These are phyloP conservation scores for Leptogaster cylindrica DNA, from an alignment of 2,888 invertebrate species.

Conservation along the genomic window DNA sequence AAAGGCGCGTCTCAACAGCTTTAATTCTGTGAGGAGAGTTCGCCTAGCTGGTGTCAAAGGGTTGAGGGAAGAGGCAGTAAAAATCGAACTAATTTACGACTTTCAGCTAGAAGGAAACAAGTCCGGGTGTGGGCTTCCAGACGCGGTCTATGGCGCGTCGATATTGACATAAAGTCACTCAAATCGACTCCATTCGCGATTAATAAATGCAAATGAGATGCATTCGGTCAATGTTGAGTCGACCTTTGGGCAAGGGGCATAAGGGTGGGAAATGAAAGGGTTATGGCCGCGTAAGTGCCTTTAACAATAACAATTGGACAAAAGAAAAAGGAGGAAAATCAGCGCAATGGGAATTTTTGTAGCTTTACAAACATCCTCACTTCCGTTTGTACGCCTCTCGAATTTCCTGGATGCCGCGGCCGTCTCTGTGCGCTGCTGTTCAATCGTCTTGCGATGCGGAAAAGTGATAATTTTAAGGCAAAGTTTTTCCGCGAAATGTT, in stretches of 20 bases:
- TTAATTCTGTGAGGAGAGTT: no score
- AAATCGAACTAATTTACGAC: constrained; percentile 29
- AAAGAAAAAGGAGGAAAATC: not conserved
- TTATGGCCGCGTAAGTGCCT: no score
- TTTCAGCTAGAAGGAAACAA: constrained; percentile 24
- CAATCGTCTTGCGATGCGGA: no score
- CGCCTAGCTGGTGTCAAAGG: no score
- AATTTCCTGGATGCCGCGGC: no score
- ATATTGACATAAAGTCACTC: not conserved
- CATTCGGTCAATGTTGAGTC: constrained; percentile 33
- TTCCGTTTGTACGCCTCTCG: no score
- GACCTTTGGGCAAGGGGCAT: constrained; percentile 13
- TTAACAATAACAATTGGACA: no score
- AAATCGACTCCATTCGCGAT: not conserved
- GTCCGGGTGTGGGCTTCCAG: constrained; percentile 16
- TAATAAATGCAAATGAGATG: constrained; percentile 35
- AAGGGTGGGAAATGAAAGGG: not conserved
- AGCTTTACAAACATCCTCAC: not conserved
- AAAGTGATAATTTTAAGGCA: not conserved
- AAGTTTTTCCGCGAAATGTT: not conserved
- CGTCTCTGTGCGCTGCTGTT: no score
- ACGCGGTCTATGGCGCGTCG: not conserved
- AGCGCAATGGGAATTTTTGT: not conserved
- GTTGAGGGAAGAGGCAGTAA: no score
- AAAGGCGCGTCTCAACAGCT: no score